A percentile compares a stretch with the other conserved stretches of the same genome.
These are phyloP conservation scores for Embidobia sp. DNA, from an alignment of 2,888 invertebrate species.

Conservation along the genomic window DNA sequence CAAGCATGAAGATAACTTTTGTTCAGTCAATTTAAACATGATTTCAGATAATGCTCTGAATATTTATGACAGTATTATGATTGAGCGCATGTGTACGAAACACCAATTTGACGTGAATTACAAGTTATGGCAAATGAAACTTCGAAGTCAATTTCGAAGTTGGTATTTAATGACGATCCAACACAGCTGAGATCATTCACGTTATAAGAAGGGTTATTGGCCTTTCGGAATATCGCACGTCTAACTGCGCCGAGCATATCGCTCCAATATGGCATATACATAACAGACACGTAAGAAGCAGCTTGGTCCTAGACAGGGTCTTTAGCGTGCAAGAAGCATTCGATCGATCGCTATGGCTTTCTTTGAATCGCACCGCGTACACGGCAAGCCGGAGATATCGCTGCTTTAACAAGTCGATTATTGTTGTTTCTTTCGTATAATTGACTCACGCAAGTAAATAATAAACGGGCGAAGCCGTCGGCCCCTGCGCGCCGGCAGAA, in stretches of 20 bases:
- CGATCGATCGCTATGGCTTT: conserved; percentile 58
- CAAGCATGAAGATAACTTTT: too few species aligned
- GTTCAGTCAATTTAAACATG: too few species aligned
- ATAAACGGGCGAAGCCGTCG: conserved; percentile 19
- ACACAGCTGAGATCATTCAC: conserved; percentile 34
- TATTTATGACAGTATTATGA: too few species aligned
- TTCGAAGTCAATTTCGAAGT: conserved; percentile 43
- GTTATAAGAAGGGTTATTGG: conserved; percentile 53
- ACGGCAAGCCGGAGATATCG: conserved; percentile 48
- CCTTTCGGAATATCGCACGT: conserved; percentile 31
- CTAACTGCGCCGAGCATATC: conserved; percentile 16
- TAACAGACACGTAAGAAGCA: conserved; percentile 53
- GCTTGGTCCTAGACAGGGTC: conserved; percentile 55
- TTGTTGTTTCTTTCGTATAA: conserved; percentile 48
- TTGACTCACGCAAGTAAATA: conserved; percentile 55
- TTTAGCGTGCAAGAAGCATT: conserved; percentile 61
- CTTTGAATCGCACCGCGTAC: conserved; percentile 22
- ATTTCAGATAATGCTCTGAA: too few species aligned
- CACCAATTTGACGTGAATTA: conserved; percentile 26
- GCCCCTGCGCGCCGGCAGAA: conserved; percentile 5
- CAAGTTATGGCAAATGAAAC: conserved; percentile 46
- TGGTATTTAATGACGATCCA: conserved; percentile 40
- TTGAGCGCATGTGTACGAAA: conserved; percentile 16
- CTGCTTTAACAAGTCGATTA: conserved; percentile 50
- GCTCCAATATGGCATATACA: conserved; percentile 30